A percentile compares a stretch with the other conserved stretches of the same genome.
Evolutionary conservation across 2,797 vertebrate species (phyloP).

Genomic region (Sebastes glaucus): DNA sequence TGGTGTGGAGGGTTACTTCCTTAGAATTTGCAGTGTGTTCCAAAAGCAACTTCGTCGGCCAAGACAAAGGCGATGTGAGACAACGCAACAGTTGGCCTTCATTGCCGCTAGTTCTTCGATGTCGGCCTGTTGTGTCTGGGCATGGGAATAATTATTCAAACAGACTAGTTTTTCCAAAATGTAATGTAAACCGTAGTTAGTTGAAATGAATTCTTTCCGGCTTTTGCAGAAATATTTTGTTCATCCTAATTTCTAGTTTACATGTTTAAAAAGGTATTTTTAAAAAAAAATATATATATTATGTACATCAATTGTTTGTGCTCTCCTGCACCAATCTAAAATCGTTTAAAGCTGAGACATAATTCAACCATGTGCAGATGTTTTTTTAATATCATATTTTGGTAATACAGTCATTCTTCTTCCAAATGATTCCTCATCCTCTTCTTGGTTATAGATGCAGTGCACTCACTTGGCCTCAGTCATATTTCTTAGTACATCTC

Average conservation of each 20-base stretch:
- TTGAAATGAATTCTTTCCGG: neutral
- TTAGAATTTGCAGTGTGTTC: too few relatives aligned
- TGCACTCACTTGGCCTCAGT: slow-evolving; percentile 63
- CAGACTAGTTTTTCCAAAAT: neutral
- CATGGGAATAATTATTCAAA: neutral
- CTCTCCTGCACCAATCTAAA: neutral
- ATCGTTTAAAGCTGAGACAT: neutral
- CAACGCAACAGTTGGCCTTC: too few relatives aligned
- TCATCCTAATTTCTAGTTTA: neutral
- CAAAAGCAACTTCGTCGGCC: rapidly evolving
- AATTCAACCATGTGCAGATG: slow-evolving; percentile 34
- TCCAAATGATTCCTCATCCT: slow-evolving; percentile 32
- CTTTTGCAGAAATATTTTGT: neutral
- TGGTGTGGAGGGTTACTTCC: too few relatives aligned
- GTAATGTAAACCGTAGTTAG: neutral
- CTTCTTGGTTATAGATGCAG: slow-evolving; percentile 38
- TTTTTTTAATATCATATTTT: slow-evolving; percentile 20
- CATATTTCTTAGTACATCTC: slow-evolving; percentile 66
- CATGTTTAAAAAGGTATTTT: neutral
- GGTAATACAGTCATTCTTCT: slow-evolving; percentile 16
- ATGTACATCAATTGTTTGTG: rapidly evolving
- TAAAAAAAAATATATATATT: neutral
- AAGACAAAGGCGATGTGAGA: too few relatives aligned
- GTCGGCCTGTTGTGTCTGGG: rapidly evolving
- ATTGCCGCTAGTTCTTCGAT: too few relatives aligned